Evolutionary conservation across 2,797 vertebrate genomes (phyloP).

Genomic region (Schizopygopsis malacanthus): DNA sequence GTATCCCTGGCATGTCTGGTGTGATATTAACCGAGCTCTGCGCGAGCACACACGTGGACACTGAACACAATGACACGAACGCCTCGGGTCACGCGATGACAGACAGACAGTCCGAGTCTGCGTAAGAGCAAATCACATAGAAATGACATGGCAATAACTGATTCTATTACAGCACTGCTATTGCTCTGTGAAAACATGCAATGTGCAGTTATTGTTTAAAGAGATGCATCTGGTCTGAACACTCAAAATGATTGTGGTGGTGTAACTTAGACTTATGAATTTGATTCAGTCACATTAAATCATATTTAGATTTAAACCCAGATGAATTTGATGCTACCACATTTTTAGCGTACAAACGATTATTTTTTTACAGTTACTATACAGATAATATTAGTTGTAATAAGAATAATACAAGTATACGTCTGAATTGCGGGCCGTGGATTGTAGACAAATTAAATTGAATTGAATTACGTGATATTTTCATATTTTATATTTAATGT

Average conservation of each 20-base stretch:
- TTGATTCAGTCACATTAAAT: background rate
- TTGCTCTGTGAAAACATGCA: background rate
- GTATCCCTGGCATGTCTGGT: constrained; percentile 70
- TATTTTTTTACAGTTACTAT: background rate
- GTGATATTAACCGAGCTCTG: constrained; percentile 74
- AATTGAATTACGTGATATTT: background rate
- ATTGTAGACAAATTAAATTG: background rate
- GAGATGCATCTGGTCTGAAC: background rate
- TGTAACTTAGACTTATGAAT: background rate
- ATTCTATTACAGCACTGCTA: background rate
- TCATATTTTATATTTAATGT: background rate
- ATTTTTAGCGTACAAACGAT: background rate
- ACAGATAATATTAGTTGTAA: background rate
- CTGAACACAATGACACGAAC: constrained; percentile 71
- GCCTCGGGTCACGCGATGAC: constrained; percentile 63
- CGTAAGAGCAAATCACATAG: constrained; percentile 1
- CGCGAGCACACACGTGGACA: constrained; percentile 71
- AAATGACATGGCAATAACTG: background rate
- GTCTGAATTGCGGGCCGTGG: background rate
- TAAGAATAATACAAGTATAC: background rate
- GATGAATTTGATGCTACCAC: background rate
- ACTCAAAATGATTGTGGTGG: background rate
- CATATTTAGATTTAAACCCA: background rate
- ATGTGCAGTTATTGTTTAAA: background rate
- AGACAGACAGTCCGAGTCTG: constrained; percentile 52